Evolutionary conservation across 2,113 vertebrate species (phyloP).

Genomic region (Thymallus thymallus): DNA sequence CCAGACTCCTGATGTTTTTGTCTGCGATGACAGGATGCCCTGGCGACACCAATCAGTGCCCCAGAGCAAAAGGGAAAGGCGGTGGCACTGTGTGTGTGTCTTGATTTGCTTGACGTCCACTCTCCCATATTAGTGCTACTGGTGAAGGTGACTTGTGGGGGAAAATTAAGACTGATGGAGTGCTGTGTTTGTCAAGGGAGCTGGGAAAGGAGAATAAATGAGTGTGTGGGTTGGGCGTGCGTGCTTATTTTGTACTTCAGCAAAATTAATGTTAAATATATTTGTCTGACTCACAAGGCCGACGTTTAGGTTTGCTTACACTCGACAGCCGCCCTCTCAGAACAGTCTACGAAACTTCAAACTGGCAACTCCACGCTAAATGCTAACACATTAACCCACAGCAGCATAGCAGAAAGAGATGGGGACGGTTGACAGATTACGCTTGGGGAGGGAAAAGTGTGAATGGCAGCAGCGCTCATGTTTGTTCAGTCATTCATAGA

Average conservation of each 20-base stretch:
- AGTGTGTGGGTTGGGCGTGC: neutral
- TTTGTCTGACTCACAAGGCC: neutral
- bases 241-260: neutral
- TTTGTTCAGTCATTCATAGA: constrained; percentile 38
- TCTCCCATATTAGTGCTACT: neutral
- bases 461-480: constrained; percentile 2
- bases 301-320: neutral
- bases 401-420: neutral
- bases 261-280: neutral
- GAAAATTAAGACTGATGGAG: constrained; percentile 31
- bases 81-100: neutral
- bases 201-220: neutral
- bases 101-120: neutral
- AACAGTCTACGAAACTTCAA: neutral
- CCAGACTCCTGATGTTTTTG: too few relatives aligned
- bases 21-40: too few relatives aligned
- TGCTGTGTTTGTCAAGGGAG: constrained; percentile 6
- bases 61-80: neutral
- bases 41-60: too few relatives aligned
- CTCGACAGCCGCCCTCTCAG: neutral
- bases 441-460: neutral
- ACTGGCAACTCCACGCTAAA: neutral
- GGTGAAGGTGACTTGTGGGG: neutral
- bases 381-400: neutral
- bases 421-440: neutral